A percentile compares a stretch with the other conserved stretches of the same genome.
These are phyloP conservation scores for Nephrotoma flavescens DNA, from an alignment of 2,888 invertebrate genomes.

Conservation along the genomic window DNA sequence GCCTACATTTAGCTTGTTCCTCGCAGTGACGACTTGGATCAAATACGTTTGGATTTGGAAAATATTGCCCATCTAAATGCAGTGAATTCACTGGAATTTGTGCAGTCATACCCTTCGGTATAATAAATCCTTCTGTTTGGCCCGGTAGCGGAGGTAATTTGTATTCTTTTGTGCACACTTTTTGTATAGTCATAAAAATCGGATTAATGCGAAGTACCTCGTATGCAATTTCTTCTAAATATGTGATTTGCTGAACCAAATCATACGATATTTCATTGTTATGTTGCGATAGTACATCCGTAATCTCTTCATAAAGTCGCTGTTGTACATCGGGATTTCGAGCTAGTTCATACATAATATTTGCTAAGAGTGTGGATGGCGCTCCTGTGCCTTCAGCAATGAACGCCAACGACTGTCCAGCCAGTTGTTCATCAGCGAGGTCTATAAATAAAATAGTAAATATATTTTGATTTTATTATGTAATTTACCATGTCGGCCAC, in stretches of 20 bases:
- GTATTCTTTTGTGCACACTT: slow-evolving; percentile 12
- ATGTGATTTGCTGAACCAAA: slow-evolving; percentile 38
- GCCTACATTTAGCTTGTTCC: slow-evolving; percentile 18
- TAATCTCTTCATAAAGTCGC: slow-evolving; percentile 35
- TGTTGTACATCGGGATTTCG: slow-evolving; percentile 36
- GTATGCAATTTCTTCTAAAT: slow-evolving; percentile 37
- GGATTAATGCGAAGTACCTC: slow-evolving; percentile 20
- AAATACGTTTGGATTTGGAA: not conserved
- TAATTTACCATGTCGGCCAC: not conserved
- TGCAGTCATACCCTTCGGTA: slow-evolving; percentile 21
- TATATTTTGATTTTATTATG: not conserved
- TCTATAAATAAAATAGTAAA: not conserved
- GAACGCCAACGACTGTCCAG: slow-evolving; percentile 41
- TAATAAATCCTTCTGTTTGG: slow-evolving; percentile 10
- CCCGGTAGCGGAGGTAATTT: slow-evolving; percentile 1
- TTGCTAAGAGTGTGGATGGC: slow-evolving; percentile 39
- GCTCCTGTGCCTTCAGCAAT: slow-evolving; percentile 45
- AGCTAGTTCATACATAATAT: slow-evolving; percentile 38
- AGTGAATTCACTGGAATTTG: slow-evolving; percentile 22
- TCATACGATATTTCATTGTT: slow-evolving; percentile 37
- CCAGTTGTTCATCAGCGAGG: slow-evolving; percentile 35
- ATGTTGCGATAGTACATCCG: slow-evolving; percentile 28
- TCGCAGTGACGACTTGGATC: slow-evolving; percentile 17
- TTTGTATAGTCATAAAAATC: slow-evolving; percentile 12
- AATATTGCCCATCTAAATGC: slow-evolving; percentile 15